Evolutionary conservation across 2,888 invertebrate genomes (phyloP).

Genomic region (Spodoptera exigua): DNA sequence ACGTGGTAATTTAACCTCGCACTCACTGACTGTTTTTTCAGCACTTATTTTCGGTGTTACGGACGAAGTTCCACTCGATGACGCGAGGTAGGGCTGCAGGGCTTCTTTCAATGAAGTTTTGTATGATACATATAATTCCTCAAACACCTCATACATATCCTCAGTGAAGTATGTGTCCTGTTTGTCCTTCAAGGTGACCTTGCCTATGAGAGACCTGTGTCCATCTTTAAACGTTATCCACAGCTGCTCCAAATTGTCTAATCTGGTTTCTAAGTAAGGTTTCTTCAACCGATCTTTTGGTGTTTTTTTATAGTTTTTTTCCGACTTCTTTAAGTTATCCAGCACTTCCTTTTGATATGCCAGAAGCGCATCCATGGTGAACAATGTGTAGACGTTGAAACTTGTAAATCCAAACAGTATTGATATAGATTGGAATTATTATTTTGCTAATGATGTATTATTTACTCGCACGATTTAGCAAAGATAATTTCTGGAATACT

Average conservation of each 20-base stretch:
- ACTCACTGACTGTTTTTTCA: neutral
- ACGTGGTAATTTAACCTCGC: constrained; percentile 12
- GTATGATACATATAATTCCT: constrained; percentile 7
- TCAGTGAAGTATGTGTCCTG: too few relatives aligned
- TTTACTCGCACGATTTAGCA: too few relatives aligned
- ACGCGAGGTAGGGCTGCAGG: constrained; percentile 5
- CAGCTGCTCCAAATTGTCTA: neutral
- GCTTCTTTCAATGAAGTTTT: constrained; percentile 6
- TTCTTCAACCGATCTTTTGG: constrained; percentile 4
- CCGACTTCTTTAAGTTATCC: too few relatives aligned
- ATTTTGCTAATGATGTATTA: too few relatives aligned
- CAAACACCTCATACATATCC: constrained; percentile 3
- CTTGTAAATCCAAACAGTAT: neutral
- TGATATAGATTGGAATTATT: too few relatives aligned
- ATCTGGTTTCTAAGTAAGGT: constrained; percentile 8
- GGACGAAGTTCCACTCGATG: neutral
- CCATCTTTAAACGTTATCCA: too few relatives aligned
- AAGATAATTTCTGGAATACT: neutral
- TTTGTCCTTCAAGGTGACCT: too few relatives aligned
- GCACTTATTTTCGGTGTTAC: neutral
- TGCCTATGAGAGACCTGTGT: too few relatives aligned
- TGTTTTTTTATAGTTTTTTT: neutral
- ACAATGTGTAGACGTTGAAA: constrained; percentile 8
- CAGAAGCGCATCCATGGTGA: constrained; percentile 7
- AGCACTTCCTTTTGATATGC: constrained; percentile 4